Base-by-base conservation (phyloP, 2,888 invertebrate genomes). In the Stenodera caucasica region DNA sequence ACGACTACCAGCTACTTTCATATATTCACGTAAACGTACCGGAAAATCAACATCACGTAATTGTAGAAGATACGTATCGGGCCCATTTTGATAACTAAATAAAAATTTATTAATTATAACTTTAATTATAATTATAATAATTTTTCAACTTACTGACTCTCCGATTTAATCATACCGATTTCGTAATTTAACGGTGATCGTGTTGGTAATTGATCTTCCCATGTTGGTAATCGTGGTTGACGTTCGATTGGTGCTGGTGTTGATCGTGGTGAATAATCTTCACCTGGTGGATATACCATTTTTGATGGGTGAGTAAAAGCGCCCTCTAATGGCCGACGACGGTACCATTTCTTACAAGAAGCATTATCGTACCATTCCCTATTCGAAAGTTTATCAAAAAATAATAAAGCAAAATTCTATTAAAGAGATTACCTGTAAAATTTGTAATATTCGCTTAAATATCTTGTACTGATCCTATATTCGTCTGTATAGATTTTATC, bases 31-130 rank as follows among this genome's bases (percentile, higher is more conserved):
- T 67, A 96, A 85, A 21, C 96, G 86, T 49, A 93, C 92, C n/a
- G 98, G 96, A 84, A 98, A 97, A 78, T 90, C 90, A 0, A 95
- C 92, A 81, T 98, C 98, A 55, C 96, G 87, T 15, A 97, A 84
- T 78, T 98, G 98, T 49, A 98, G 85, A 7, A 98, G 83, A 79
- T 98, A 96, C 1, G 98, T 97, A 78, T 98, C 98, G 0, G 97
- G 97, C 0, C 98, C 98, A 80, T 94, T 91, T 82, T 97, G 96
- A 82, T 97, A 97, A 76, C 95, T 94, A 74, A 53, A n/a, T 23
- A 35, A 53, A 56, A 40, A 40, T 30, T 26, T 26, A 5, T 26
- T 26, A 3, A 26, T 26, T 5, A 26, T 26, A 26, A 26, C 3
- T 26, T 5, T 7, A 26, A 26, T 5, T 26, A 3, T 26, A 5